Evolutionary conservation across 2,888 invertebrate genomes (phyloP).

Genomic region (Alviniconcha strummeri): DNA sequence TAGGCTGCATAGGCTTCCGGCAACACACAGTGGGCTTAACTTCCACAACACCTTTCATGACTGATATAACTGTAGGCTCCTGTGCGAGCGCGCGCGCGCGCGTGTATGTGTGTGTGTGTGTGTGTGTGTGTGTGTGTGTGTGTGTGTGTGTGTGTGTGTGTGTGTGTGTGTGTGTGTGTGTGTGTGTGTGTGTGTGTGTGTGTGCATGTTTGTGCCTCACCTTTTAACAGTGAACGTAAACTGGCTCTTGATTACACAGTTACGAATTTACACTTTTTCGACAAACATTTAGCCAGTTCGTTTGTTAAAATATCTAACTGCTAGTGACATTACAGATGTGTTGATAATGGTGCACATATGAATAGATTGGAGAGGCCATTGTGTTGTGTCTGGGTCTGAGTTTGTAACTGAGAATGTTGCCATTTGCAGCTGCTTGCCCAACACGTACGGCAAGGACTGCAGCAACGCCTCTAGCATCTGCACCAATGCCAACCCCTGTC

Average conservation of each 20-base stretch:
- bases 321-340: too few species aligned
- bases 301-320: too few species aligned
- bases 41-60: too few species aligned
- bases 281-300: too few species aligned
- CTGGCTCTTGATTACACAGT: too few species aligned
- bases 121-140: neutral
- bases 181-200: neutral
- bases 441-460: conserved; percentile 82
- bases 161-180: conserved; percentile 3
- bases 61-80: too few species aligned
- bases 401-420: neutral
- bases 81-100: neutral
- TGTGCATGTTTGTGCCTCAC: neutral
- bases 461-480: conserved; percentile 94
- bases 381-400: neutral
- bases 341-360: too few species aligned
- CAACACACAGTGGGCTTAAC: too few species aligned
- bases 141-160: neutral
- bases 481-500: conserved; percentile 83
- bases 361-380: too few species aligned
- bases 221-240: too few species aligned
- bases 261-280: too few species aligned
- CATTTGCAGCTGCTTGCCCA: conserved; percentile 50
- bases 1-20: too few species aligned
- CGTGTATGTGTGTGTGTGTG: neutral